Base-by-base conservation (phyloP, 2,113 vertebrate species). In the Passer montanus region DNA sequence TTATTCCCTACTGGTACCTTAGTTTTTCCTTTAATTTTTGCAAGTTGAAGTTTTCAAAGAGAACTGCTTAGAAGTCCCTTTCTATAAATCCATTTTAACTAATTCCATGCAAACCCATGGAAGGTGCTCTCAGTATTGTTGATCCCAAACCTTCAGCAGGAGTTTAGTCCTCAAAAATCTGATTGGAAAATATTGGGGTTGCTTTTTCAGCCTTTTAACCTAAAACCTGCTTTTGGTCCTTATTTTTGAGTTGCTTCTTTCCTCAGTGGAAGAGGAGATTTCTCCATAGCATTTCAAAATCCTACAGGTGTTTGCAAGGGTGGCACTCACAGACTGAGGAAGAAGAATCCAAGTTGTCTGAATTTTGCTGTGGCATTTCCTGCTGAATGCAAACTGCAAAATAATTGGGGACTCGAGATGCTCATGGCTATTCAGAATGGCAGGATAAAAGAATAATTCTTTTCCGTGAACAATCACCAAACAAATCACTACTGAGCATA, bases 41-140 rank as follows among this genome's bases (percentile, higher is more conserved):
- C 39, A 46, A 84, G 91, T 70, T 17, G 3, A 85, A 85, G 39
- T 62, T 95, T 88, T 73, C 95, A 80, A 63, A 90, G 55, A 66
- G 30, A 35, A 5, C 5, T 2, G 23, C 69, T 91, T 55, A 16
- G 76, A 91, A 39, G 10, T 59, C 13, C 0, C 53, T 63, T 77
- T 41, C 92, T 67, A 3, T 28, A 78, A 55, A 84, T n/a, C 56
- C 7, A 0, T 31, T 63, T 43, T 67, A 84, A 87, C 35, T 52
- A 43, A 78, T 74, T 74, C 88, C 10, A 2, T 15, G 60, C 64
- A 89, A 70, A 62, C 56, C 33, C 5, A 8, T 0, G 18, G 63
- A 93, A 80, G 55, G 43, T 7, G 50, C 47, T 73, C 33, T 9
- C 31, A 2, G 70, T 14, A 37, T 3, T n/a, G 24, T 4, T 62